Percentiles rank a stretch among this genome's conserved stretches.
Conservation (phyloP, 2,113 vertebrate genomes). For the Cynopterus brachyotis region DNA sequence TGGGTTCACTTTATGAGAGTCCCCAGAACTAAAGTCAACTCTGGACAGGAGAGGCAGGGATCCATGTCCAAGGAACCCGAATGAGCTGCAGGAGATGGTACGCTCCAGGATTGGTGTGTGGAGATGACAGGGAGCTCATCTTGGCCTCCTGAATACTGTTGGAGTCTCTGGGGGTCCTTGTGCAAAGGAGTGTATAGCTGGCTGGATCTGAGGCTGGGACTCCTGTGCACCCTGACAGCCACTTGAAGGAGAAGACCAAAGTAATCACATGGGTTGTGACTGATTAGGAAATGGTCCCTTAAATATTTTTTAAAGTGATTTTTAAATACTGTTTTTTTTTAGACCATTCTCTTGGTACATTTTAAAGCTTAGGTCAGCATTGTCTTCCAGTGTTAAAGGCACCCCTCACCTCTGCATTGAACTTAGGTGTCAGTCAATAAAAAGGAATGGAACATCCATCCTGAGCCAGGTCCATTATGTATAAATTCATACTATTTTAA, state of each 20-base stretch:
- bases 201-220: slow-evolving; percentile 78
- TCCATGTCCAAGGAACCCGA: neutral
- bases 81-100: neutral
- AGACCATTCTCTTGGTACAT: slow-evolving; percentile 85
- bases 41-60: neutral
- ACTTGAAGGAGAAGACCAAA: slow-evolving; percentile 73
- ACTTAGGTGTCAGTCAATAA: slow-evolving; percentile 80
- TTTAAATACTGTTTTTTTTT: slow-evolving; percentile 79
- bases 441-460: slow-evolving; percentile 84
- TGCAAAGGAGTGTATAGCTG: slow-evolving; percentile 77
- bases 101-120: slow-evolving; percentile 2
- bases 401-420: slow-evolving; percentile 83
- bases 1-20: neutral
- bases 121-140: neutral
- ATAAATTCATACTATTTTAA: slow-evolving; percentile 86
- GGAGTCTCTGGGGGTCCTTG: slow-evolving; percentile 55
- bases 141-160: slow-evolving; percentile 57
- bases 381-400: slow-evolving; percentile 89
- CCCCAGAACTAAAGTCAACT: neutral
- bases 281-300: slow-evolving; percentile 80
- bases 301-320: slow-evolving; percentile 69
- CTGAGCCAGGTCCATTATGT: slow-evolving; percentile 87
- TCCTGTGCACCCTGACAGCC: slow-evolving; percentile 69
- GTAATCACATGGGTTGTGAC: slow-evolving; percentile 80
- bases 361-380: slow-evolving; percentile 86